Base-by-base conservation (phyloP, 2,113 vertebrate species). In the Lepus timidus region DNA sequence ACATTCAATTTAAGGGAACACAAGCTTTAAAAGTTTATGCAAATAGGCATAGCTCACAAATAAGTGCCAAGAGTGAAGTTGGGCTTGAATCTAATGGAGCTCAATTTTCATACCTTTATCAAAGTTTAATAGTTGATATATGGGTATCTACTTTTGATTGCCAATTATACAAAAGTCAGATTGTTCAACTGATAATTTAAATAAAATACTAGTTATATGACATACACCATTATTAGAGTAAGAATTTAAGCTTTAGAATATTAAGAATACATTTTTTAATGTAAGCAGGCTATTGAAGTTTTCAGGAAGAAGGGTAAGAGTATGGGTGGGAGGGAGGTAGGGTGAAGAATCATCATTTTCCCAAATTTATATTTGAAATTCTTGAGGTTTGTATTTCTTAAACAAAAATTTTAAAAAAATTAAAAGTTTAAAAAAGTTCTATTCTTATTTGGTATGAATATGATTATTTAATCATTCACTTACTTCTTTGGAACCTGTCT, bases 231-330 rank as follows among this genome's bases (percentile, higher is more conserved):
- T 61, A 83, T 83, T 86, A 64, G 22, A 86, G 25, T 29, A 78
- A 95, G 7, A 83, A 61, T 31, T 9, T 65, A 89, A 84, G 49
- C 7, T 64, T 95, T 52, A 20, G 23, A 93, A 51, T 44, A 80
- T 20, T 67, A 36, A 74, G 27, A 67, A 95, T 75, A 23, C 33
- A 31, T 23, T 94, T 94, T 90, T 55, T 3, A 94, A 74, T 87
- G 9, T 4, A 73, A 84, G 68, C 2, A 92, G 13, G 9, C 27
- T 23, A 4, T 86, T 65, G 68, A 8, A 65, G 14, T 36, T 84
- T 44, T 44, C 44, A 9, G 44, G 44, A 44, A 44, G 44, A 44
- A 44, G 44, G 44, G 6, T 44, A 7, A 7, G 44, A 44, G 44
- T 44, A 44, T 44, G 44, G 44, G 44, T 44, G 44, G 44, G 44